Percentiles rank a stretch among this genome's conserved stretches.
Evolutionary conservation across 2,113 vertebrate species (phyloP).

Genomic region (Arothron firmamentum): DNA sequence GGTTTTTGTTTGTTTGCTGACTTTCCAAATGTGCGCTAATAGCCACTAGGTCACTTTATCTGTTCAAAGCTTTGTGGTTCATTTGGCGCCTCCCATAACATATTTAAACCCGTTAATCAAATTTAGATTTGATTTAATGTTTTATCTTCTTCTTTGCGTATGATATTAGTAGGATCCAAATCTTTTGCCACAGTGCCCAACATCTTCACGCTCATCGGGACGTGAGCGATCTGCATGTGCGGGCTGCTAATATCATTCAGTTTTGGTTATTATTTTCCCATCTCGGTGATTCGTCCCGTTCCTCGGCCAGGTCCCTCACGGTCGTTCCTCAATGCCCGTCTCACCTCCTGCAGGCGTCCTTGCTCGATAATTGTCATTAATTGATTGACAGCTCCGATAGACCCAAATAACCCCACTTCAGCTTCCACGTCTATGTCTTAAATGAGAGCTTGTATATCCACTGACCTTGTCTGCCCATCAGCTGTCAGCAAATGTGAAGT

Average conservation of each 20-base stretch:
- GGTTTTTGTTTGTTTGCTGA: neutral
- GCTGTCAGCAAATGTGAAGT: slow-evolving; percentile 80
- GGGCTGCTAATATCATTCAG: slow-evolving; percentile 68
- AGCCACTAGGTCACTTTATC: neutral
- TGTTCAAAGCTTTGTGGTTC: slow-evolving; percentile 16
- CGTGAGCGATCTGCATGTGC: slow-evolving; percentile 70
- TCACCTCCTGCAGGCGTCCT: slow-evolving; percentile 85
- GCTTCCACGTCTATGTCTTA: slow-evolving; percentile 94
- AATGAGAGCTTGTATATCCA: slow-evolving; percentile 97
- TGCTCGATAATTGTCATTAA: slow-evolving; percentile 99
- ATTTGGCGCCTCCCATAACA: slow-evolving; percentile 31
- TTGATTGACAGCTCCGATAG: slow-evolving; percentile 99
- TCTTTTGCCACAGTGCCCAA: slow-evolving; percentile 37
- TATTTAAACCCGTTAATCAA: slow-evolving; percentile 30
- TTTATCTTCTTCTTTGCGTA: slow-evolving; percentile 1
- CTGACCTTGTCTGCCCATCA: slow-evolving; percentile 96
- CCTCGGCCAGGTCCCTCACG: slow-evolving; percentile 81
- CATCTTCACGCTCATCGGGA: slow-evolving; percentile 43
- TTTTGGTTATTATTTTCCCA: slow-evolving; percentile 78
- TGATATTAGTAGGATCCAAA: slow-evolving; percentile 32
- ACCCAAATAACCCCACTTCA: slow-evolving; percentile 93
- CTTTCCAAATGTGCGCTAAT: slow-evolving; percentile 6
- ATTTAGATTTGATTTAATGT: slow-evolving; percentile 24
- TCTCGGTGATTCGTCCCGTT: slow-evolving; percentile 78
- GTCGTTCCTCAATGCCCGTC: slow-evolving; percentile 87